These are phyloP conservation scores for Tinea trinotella DNA, from an alignment of 2,888 invertebrate genomes.

Conservation along the genomic window DNA sequence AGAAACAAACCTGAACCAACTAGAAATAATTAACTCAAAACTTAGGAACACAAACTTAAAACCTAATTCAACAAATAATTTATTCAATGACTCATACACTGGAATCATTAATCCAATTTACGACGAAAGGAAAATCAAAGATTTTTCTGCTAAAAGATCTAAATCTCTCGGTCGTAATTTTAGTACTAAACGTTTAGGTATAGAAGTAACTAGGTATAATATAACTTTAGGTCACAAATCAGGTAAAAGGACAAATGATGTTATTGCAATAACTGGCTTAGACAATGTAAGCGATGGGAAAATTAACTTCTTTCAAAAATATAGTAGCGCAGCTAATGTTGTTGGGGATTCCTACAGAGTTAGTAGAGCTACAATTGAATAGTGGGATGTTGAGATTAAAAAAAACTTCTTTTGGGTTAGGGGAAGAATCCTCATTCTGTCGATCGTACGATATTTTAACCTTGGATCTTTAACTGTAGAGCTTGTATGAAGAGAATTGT, in stretches of 20 bases:
- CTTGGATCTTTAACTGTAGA: too few relatives aligned
- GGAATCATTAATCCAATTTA: slow-evolving; percentile 60
- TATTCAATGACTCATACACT: slow-evolving; percentile 33
- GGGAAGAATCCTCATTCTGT: too few relatives aligned
- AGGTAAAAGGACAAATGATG: slow-evolving; percentile 52
- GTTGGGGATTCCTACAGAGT: slow-evolving; percentile 55
- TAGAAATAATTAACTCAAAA: slow-evolving; percentile 27
- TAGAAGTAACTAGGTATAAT: slow-evolving; percentile 51
- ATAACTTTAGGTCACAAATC: slow-evolving; percentile 45
- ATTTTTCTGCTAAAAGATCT: slow-evolving; percentile 51
- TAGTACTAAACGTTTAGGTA: slow-evolving; percentile 38
- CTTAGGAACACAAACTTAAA: slow-evolving; percentile 19
- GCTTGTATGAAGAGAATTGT: too few relatives aligned
- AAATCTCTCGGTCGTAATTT: slow-evolving; percentile 54
- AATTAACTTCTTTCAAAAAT: slow-evolving; percentile 47
- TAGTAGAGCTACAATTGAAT: slow-evolving; percentile 49
- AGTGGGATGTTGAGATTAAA: neutral
- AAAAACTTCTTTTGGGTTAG: too few relatives aligned
- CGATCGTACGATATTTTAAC: too few relatives aligned
- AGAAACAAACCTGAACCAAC: slow-evolving; percentile 30
- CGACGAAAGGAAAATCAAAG: slow-evolving; percentile 48
- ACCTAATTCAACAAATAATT: slow-evolving; percentile 9
- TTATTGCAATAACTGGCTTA: slow-evolving; percentile 49
- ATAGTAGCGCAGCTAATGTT: slow-evolving; percentile 37
- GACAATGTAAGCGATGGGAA: slow-evolving; percentile 51